Evolutionary conservation across 2,888 invertebrate genomes (phyloP), one percentile per base, ranked within the genome.

Genomic region (Spodoptera exigua): DNA sequence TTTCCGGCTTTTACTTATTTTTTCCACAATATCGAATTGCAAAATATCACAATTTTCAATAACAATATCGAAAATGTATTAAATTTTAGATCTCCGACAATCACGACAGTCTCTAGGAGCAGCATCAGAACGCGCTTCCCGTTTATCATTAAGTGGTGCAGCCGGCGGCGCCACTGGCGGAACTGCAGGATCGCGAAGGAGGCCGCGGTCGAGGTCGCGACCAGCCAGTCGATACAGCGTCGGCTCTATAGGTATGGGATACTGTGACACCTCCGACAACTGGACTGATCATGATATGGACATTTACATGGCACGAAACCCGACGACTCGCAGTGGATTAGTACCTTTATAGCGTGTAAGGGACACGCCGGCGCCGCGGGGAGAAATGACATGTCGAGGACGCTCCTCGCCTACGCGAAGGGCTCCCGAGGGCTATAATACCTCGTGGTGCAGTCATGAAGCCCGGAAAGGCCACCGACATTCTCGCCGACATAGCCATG

Each of bases 221-320:
- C 97, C 97, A 56, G 96, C 97, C 85, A 97, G 97, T 92, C 95
- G 98, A 82, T 96, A 96, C 84, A 93, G 96, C 67, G 97, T 97
- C 64, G 97, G 97, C 73, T 97, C 97, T 45, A 96, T 97, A 79
- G 97, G 97, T 44, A 95, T 97, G 82, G 97, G 97, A 88, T 98
- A 97, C 89, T 97, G 97, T 88, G 98, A 98, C 87, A 98, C 98
- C 86, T 97, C 97, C 49, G 97, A 98, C 88, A 97, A 97, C 89
- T 98, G 98, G 98, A 98, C 98, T 78, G 98, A 98, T 91, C 98
- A 98, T 89, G 98, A 98, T 87, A 98, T 98, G 97, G 98, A 98
- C 81, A 98, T 98, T 83, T 98, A 98, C 91, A 98, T 98, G 96
- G 97, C 98, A 61, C 96, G 98, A 83, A 98, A 98, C 93, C 97